Evolutionary conservation across 2,888 invertebrate genomes (phyloP).

Genomic region (Hypolimnas misippus): DNA sequence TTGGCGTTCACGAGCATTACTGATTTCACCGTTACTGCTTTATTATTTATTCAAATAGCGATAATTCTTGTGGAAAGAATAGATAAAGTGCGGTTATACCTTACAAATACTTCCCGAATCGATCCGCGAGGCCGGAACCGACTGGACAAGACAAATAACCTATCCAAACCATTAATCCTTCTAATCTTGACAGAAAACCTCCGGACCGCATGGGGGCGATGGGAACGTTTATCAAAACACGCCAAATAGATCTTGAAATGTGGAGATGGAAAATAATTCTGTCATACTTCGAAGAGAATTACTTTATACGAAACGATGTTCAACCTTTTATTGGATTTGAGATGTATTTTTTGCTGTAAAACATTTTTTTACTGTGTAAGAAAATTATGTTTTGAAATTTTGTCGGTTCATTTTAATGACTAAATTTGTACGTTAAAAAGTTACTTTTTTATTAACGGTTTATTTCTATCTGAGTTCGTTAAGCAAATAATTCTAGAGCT

Average conservation of each 20-base stretch:
- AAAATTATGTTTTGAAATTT: background rate
- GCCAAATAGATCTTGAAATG: constrained; percentile 34
- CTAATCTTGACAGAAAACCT: constrained; percentile 75
- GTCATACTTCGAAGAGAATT: constrained; percentile 11
- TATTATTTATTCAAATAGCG: constrained; percentile 1
- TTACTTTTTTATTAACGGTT: background rate
- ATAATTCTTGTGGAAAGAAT: constrained; percentile 14
- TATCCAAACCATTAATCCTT: constrained; percentile 68
- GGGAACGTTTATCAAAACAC: constrained; percentile 48
- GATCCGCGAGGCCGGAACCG: constrained; percentile 47
- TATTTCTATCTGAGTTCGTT: too few relatives aligned
- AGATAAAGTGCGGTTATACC: constrained; percentile 29
- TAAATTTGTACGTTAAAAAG: too few relatives aligned
- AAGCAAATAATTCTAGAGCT: too few relatives aligned
- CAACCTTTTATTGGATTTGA: background rate
- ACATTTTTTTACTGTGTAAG: background rate
- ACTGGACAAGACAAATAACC: constrained; percentile 71
- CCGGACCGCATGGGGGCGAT: constrained; percentile 45
- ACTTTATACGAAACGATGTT: background rate
- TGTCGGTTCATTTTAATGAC: background rate
- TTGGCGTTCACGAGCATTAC: too few relatives aligned
- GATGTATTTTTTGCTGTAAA: background rate
- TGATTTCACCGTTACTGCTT: too few relatives aligned
- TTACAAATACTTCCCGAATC: constrained; percentile 24
- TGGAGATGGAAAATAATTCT: constrained; percentile 12